These are phyloP conservation scores for Micrasema longulum DNA, from an alignment of 1,140 invertebrate species.

Conservation along the genomic window DNA sequence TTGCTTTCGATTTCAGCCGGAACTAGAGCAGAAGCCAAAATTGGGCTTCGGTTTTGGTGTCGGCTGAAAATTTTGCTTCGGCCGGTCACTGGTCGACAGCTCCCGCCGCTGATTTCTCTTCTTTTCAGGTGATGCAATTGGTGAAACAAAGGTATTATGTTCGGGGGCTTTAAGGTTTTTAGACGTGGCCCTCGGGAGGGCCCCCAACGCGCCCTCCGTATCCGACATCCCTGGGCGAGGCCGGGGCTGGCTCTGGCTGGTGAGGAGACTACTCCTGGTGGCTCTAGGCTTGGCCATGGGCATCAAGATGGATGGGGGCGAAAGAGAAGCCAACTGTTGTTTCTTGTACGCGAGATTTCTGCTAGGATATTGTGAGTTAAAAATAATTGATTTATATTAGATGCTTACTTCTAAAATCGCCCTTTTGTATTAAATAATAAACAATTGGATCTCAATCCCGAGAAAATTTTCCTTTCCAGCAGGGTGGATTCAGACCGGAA, in stretches of 20 bases:
- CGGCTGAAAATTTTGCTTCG: no score
- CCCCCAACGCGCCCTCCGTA: background rate
- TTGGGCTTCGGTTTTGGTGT: no score
- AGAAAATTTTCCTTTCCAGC: no score
- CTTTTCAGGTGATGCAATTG: slow-evolving; percentile 1
- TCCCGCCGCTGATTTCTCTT: no score
- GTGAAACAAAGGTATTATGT: slow-evolving; percentile 9
- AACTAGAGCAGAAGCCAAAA: no score
- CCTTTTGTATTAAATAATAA: no score
- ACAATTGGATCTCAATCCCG: no score
- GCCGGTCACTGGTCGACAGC: no score
- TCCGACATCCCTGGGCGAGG: background rate
- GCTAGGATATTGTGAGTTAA: slow-evolving; percentile 32
- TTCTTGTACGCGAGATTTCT: slow-evolving; percentile 33
- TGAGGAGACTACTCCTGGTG: slow-evolving; percentile 19
- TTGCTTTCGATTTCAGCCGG: no score
- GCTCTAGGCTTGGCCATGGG: slow-evolving; percentile 26
- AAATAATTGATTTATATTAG: background rate
- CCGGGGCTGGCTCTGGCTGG: slow-evolving; percentile 44
- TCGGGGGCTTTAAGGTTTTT: background rate
- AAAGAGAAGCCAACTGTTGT: slow-evolving; percentile 1
- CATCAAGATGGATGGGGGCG: slow-evolving; percentile 17
- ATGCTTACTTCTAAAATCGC: no score
- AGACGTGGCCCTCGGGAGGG: slow-evolving; percentile 4
- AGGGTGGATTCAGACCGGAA: no score